A percentile compares a stretch with the other conserved stretches of the same genome.
These are phyloP conservation scores for Microctenopoma steveboyesi DNA, from an alignment of 2,797 vertebrate genomes.

Conservation along the genomic window DNA sequence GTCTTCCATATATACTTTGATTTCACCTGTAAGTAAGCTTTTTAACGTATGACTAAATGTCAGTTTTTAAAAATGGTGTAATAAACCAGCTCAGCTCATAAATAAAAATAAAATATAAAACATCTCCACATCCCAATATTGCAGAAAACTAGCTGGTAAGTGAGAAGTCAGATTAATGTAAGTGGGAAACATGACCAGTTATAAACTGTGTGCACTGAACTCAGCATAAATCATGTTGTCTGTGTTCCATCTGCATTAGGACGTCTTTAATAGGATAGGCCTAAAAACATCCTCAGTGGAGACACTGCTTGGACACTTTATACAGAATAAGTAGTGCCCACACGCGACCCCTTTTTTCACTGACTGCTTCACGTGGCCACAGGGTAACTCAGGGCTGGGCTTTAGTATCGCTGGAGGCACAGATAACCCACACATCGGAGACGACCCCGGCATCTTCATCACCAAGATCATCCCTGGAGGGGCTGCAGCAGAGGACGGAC, in stretches of 20 bases:
- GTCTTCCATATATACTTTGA: too few relatives aligned
- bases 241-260: neutral
- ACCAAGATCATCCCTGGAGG: constrained; percentile 98
- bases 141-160: neutral
- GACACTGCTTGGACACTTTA: constrained; percentile 3
- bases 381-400: constrained; percentile 97
- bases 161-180: neutral
- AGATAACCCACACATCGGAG: constrained; percentile 97
- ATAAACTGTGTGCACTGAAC: neutral
- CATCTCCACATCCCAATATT: neutral
- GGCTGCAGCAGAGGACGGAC: constrained; percentile 95
- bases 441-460: constrained; percentile 98
- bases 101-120: neutral
- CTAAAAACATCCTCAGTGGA: neutral
- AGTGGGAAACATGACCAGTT: too few relatives aligned
- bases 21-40: too few relatives aligned
- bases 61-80: neutral
- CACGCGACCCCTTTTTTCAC: neutral
- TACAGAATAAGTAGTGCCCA: constrained; percentile 4
- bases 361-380: constrained; percentile 51
- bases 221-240: neutral
- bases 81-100: too few relatives aligned
- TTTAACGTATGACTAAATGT: too few relatives aligned
- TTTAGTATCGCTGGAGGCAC: constrained; percentile 98
- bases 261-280: neutral